Percentiles rank a stretch among this genome's conserved stretches.
Evolutionary conservation across 2,888 invertebrate species (phyloP).

Genomic region (Bhutanitis thaidina): DNA sequence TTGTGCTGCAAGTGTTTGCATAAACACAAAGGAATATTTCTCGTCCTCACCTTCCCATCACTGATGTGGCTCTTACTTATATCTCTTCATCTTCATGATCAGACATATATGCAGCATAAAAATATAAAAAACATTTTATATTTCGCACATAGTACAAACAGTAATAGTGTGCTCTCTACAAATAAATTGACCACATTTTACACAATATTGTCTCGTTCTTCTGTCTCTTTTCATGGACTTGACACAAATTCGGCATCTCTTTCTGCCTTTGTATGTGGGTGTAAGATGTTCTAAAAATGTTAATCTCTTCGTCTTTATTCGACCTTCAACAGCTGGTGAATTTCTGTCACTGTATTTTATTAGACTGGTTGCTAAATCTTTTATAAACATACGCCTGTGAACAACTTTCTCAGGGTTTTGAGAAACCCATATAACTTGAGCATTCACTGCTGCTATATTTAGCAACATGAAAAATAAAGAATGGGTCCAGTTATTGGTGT

Average conservation of each 20-base stretch:
- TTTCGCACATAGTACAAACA: conserved; percentile 50
- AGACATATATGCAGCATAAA: too few species aligned
- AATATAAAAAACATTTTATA: too few species aligned
- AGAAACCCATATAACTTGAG: conserved; percentile 65
- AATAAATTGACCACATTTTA: conserved; percentile 54
- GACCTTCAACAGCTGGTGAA: conserved; percentile 22
- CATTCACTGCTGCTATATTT: conserved; percentile 65
- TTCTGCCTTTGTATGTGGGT: conserved; percentile 38
- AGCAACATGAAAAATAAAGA: conserved; percentile 63
- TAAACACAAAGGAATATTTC: too few species aligned
- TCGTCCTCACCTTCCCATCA: too few species aligned
- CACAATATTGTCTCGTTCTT: conserved; percentile 54
- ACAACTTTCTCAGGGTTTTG: conserved; percentile 35
- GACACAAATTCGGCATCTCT: conserved; percentile 51
- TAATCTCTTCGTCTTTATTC: conserved; percentile 29
- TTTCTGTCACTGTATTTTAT: conserved; percentile 36
- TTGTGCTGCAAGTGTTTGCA: too few species aligned
- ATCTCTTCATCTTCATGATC: too few species aligned
- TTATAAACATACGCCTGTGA: conserved; percentile 57
- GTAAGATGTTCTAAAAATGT: conserved; percentile 20
- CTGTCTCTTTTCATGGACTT: conserved; percentile 52
- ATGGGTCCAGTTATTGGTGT: conserved; percentile 66
- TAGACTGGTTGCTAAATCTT: conserved; percentile 54
- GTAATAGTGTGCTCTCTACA: conserved; percentile 61
- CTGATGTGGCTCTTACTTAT: too few species aligned